Evolutionary conservation across 37 sponge, comb jelly and placozoan species (phyloP).

Genomic region (Aphrocallistes beatrix): DNA sequence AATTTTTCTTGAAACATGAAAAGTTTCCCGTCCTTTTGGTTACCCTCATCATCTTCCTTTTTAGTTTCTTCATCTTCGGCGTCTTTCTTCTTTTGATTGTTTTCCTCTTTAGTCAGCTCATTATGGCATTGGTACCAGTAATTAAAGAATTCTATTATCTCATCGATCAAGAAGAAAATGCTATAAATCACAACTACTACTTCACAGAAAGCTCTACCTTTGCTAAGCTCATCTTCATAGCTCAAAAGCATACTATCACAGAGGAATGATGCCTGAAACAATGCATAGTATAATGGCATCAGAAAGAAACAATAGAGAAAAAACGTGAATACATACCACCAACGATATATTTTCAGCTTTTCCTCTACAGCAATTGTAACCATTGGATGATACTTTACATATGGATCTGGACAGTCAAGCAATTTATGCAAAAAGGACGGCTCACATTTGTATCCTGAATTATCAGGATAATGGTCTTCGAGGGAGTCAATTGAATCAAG

Average conservation of each 20-base stretch:
- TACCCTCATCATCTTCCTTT: neutral
- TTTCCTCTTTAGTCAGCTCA: neutral
- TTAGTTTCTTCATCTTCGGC: neutral
- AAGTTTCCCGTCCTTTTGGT: neutral
- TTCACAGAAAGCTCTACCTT: neutral
- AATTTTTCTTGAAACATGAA: too few relatives aligned
- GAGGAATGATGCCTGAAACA: neutral
- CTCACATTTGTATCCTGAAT: neutral
- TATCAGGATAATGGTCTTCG: neutral
- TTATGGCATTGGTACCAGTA: neutral
- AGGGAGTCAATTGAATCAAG: neutral
- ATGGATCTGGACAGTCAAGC: neutral
- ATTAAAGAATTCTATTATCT: neutral
- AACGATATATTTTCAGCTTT: neutral
- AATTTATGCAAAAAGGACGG: neutral
- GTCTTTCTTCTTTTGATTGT: neutral
- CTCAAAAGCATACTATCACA: neutral
- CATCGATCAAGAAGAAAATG: neutral
- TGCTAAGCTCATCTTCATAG: neutral
- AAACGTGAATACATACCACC: conserved; percentile 14
- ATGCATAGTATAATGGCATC: neutral
- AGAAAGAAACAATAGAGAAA: conserved; percentile 8
- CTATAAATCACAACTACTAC: neutral
- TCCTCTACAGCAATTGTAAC: neutral
- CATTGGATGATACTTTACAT: conserved; percentile 1